Evolutionary conservation across 2,888 invertebrate genomes (phyloP).

Genomic region (Ephialtes manifestator): DNA sequence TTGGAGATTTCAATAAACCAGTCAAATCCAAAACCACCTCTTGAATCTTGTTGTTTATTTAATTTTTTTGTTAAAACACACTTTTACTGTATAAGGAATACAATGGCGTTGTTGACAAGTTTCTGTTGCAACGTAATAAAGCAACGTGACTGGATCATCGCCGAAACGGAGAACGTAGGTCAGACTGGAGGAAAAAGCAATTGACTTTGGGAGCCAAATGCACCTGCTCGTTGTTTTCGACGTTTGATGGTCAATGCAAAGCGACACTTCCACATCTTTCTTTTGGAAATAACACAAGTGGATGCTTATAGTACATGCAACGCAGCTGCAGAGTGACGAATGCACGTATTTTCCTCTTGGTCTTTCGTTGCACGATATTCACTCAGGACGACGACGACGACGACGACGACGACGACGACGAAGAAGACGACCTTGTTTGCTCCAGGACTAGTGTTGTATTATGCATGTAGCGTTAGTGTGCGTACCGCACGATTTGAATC

Average conservation of each 20-base stretch:
- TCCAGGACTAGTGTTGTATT: conserved; percentile 35
- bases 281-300: neutral
- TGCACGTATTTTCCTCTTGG: conserved; percentile 16
- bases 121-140: conserved; percentile 1
- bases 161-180: neutral
- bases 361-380: conserved; percentile 33
- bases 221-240: conserved; percentile 1
- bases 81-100: neutral
- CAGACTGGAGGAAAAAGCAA: neutral
- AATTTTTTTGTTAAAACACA: neutral
- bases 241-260: neutral
- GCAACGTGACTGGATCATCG: neutral
- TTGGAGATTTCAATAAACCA: neutral
- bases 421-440: conserved; percentile 42
- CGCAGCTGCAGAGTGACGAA: conserved; percentile 17
- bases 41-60: no score
- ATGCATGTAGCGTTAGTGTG: conserved; percentile 36
- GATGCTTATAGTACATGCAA: neutral
- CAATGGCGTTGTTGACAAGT: conserved; percentile 3
- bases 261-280: conserved; percentile 15
- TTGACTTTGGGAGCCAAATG: neutral
- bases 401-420: conserved; percentile 3
- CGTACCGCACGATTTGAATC: conserved; percentile 49
- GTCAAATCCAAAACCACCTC: neutral
- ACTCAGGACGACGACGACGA: conserved; percentile 7